A percentile compares a stretch with the other conserved stretches of the same genome.
Conservation (phyloP, 2,888 invertebrate species). For the Lepidocyrtoides sp. region DNA sequence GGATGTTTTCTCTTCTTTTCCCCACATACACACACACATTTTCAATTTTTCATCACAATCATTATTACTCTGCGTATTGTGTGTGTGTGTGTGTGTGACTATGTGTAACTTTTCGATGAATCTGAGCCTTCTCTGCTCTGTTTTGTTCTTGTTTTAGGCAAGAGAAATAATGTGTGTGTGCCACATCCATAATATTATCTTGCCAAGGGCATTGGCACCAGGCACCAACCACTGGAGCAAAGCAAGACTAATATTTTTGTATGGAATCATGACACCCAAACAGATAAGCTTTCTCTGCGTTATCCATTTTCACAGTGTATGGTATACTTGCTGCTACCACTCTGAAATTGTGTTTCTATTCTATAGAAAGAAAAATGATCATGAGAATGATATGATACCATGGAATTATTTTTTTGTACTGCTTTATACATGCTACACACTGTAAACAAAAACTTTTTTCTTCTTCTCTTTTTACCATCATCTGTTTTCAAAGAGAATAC, state of each 20-base stretch:
- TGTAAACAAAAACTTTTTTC: slow-evolving; percentile 58
- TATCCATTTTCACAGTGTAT: not conserved
- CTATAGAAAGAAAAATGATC: not conserved
- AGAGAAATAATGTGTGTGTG: slow-evolving; percentile 1
- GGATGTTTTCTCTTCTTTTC: not conserved
- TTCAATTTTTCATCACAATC: not conserved
- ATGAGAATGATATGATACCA: not conserved
- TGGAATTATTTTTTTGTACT: not conserved
- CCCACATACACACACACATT: not conserved
- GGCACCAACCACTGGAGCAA: not conserved
- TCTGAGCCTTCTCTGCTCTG: not conserved
- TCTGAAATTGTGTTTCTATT: not conserved
- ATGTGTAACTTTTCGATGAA: not conserved
- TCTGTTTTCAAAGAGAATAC: not conserved
- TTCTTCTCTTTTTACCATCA: not conserved
- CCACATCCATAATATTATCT: slow-evolving; percentile 67
- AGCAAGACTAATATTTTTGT: slow-evolving; percentile 9
- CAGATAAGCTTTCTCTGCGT: not conserved
- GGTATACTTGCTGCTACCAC: not conserved
- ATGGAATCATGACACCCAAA: slow-evolving; percentile 47
- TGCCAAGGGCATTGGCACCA: slow-evolving; percentile 74
- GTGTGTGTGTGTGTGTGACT: not conserved
- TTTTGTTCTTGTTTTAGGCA: not conserved
- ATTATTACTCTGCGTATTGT: not conserved
- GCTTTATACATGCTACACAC: not conserved